A percentile compares a stretch with the other conserved stretches of the same genome.
These are phyloP conservation scores for Drosophila demipolita DNA, from an alignment of 2,888 invertebrate genomes.

Conservation along the genomic window DNA sequence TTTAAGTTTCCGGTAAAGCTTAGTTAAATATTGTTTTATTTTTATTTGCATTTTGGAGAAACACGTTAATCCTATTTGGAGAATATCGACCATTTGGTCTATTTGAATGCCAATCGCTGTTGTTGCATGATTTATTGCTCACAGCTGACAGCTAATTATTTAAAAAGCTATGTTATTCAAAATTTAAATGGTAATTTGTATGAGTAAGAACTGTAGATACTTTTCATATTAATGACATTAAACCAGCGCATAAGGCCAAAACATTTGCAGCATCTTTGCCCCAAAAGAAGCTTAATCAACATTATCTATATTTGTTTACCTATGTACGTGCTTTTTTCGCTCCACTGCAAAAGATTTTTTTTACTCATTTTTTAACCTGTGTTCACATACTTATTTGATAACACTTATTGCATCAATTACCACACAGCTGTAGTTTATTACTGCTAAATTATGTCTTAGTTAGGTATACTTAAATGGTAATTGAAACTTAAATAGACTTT, in stretches of 20 bases:
- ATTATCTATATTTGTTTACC: background rate
- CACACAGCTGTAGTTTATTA: no score
- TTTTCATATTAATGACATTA: background rate
- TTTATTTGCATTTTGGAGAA: background rate
- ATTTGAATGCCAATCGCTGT: slow-evolving; percentile 18
- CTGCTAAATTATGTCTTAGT: background rate
- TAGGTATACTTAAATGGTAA: background rate
- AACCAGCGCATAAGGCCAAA: background rate
- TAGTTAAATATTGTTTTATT: background rate
- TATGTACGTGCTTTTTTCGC: background rate
- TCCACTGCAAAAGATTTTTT: background rate
- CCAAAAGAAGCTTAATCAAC: background rate
- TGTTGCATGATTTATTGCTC: slow-evolving; percentile 4
- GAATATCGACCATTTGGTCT: background rate
- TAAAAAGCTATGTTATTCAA: background rate
- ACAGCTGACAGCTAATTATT: slow-evolving; percentile 3
- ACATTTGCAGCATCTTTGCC: background rate
- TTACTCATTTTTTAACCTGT: background rate
- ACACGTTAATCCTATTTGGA: background rate
- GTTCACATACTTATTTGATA: background rate
- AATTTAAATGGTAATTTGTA: background rate
- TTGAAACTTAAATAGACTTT: background rate
- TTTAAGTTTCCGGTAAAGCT: background rate
- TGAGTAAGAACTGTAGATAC: background rate
- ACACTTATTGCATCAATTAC: background rate